These are phyloP conservation scores for Rhineura floridana DNA, from an alignment of 2,113 vertebrate species.

Conservation along the genomic window DNA sequence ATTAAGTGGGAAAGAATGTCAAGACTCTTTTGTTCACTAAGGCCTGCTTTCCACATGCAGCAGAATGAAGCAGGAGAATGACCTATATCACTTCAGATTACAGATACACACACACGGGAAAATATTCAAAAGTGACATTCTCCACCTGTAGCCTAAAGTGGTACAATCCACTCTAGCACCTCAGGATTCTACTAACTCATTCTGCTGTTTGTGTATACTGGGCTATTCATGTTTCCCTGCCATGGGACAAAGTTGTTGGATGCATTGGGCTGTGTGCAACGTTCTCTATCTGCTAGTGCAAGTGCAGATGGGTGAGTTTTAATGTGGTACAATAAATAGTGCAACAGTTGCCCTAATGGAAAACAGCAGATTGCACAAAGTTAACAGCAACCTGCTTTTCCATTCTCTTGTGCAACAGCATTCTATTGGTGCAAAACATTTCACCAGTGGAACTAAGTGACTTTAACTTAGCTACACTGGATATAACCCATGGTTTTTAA, in stretches of 20 bases:
- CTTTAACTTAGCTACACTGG: no score
- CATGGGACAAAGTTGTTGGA: constrained; percentile 6
- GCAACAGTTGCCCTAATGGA: no score
- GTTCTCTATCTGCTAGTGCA: no score
- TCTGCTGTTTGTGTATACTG: background rate
- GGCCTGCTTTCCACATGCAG: background rate
- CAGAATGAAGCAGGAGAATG: background rate
- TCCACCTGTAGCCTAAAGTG: background rate
- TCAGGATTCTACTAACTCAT: background rate
- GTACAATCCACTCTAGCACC: background rate
- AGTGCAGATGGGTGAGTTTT: no score
- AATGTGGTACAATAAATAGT: no score
- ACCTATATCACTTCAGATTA: background rate
- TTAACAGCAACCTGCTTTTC: no score
- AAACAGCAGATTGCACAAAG: no score
- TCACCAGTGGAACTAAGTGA: no score
- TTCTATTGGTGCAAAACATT: no score
- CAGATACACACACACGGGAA: background rate
- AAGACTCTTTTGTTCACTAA: constrained; percentile 62
- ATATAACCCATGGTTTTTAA: no score
- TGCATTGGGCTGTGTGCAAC: no score
- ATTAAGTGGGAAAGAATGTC: constrained; percentile 40
- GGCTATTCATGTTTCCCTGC: background rate
- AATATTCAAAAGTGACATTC: background rate
- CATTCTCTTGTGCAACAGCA: no score